phyloP scores from a whole-genome alignment of 1,140 invertebrate species.

The Sinonovacula constricta region DNA sequence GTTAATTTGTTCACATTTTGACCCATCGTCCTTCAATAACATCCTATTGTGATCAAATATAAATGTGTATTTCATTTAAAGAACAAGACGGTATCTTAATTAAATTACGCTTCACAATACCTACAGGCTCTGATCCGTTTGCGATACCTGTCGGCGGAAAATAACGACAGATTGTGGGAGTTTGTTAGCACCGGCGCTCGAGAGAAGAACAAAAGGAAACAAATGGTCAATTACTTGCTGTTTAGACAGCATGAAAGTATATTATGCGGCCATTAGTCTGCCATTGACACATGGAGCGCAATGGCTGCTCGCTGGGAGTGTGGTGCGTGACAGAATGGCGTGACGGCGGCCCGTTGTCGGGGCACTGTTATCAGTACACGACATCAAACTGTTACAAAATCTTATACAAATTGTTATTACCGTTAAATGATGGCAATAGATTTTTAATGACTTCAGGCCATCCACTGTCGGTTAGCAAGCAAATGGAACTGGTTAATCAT shows the following conservation, averaged over 20 bases:
- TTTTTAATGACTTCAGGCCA: conserved; percentile 44
- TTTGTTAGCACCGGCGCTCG: no score
- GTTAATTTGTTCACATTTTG: no score
- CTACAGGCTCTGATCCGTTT: no score
- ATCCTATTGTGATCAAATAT: no score
- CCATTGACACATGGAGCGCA: conserved; percentile 41
- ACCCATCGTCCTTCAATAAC: no score
- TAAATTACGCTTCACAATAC: no score
- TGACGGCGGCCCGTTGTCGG: conserved; percentile 42
- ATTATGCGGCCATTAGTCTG: conserved; percentile 48
- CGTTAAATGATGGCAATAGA: conserved; percentile 49
- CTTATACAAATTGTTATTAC: conserved; percentile 55
- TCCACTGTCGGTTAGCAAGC: conserved; percentile 43
- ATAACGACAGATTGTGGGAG: no score
- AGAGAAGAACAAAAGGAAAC: conserved; percentile 52
- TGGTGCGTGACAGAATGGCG: conserved; percentile 42
- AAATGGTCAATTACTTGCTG: conserved; percentile 41
- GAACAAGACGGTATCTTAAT: no score
- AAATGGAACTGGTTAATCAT: conserved; percentile 42
- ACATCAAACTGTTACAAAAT: conserved; percentile 50
- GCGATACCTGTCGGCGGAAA: no score
- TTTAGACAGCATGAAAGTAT: conserved; percentile 52
- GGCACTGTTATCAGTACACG: conserved; percentile 35
- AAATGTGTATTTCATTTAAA: no score
- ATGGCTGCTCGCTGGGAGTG: conserved; percentile 19